Percentiles rank a stretch among this genome's conserved stretches.
Evolutionary conservation across 2,797 vertebrate species (phyloP).

Genomic region (Simalia tracyae): DNA sequence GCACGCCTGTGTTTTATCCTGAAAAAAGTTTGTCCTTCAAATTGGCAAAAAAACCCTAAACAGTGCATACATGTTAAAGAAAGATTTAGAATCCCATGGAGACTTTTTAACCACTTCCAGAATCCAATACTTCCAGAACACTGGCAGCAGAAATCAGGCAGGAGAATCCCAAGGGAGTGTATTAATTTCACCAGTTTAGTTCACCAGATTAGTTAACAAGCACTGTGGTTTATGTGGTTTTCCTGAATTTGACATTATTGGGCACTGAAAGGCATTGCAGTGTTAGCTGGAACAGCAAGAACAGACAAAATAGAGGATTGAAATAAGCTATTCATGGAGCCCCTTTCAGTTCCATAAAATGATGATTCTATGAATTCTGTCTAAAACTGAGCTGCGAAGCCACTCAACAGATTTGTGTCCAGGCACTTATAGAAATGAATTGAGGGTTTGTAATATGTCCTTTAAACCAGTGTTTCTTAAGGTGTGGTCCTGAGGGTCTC

Average conservation of each 20-base stretch:
- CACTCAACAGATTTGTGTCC: constrained; percentile 6
- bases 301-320: constrained; percentile 38
- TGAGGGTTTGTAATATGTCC: background rate
- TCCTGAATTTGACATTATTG: constrained; percentile 62
- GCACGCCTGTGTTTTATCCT: constrained; percentile 41
- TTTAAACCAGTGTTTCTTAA: background rate
- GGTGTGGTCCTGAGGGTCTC: background rate
- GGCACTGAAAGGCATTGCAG: constrained; percentile 22
- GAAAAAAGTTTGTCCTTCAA: constrained; percentile 54
- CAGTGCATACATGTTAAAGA: constrained; percentile 34
- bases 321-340: background rate
- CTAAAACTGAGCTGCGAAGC: constrained; percentile 28
- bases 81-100: constrained; percentile 33
- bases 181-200: constrained; percentile 57
- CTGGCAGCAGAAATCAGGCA: constrained; percentile 21
- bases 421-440: background rate
- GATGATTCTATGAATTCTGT: background rate
- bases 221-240: constrained; percentile 59
- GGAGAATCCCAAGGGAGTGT: constrained; percentile 7
- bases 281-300: constrained; percentile 47
- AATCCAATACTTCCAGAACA: background rate
- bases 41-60: constrained; percentile 52
- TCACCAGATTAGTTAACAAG: constrained; percentile 56
- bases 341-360: background rate
- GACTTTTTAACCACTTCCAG: constrained; percentile 40